Base-by-base conservation (phyloP, 2,113 vertebrate genomes). In the Cyprinodon variegatus region DNA sequence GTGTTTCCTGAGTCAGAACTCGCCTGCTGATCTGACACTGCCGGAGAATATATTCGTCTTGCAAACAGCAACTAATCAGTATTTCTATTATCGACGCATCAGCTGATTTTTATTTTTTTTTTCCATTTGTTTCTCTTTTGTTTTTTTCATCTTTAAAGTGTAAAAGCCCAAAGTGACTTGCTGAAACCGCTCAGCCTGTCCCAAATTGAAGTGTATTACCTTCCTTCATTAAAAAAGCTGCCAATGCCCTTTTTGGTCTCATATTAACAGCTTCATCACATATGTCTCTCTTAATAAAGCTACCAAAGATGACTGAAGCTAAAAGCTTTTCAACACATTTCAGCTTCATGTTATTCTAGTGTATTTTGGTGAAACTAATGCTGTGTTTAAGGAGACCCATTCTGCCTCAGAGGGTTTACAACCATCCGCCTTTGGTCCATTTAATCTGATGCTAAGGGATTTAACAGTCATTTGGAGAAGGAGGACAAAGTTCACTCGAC, bases 191-290 rank as follows among this genome's bases (percentile, higher is more conserved):
- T 68, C 36, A n/a, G 22, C 61, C 61, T 61, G 69, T 45, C 29
- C 68, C 60, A 41, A 70, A 59, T 39, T 65, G 62, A 65, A 4
- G 17, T 3, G 38, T 17, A 41, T 70, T 13, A 29, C 22, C 7
- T 39, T 39, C 67, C 45, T 43, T 61, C 39, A 71, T 61, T 61
- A 71, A 71, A 71, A 29, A 60, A 14, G 40, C 41, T 71, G 59
- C 40, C 40, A 71, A 61, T 29, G 3, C 36, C 11, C 4, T 4
- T 62, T 36, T 62, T n/a, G 20, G 5, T 61, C 39, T 37, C 20
- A 48, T 5, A n/a, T 20, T 17, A 53, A 20, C 50, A 9, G 17
- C 50, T 53, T 53, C 17, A 29, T 29, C 6, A 20, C 14, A 4
- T 53, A 53, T 17, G 50, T 17, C 50, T 53, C 50, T 2, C 17